Evolutionary conservation across 2,888 invertebrate genomes (phyloP), one percentile per base, ranked within the genome.

Genomic region (Epiblema foenella): DNA sequence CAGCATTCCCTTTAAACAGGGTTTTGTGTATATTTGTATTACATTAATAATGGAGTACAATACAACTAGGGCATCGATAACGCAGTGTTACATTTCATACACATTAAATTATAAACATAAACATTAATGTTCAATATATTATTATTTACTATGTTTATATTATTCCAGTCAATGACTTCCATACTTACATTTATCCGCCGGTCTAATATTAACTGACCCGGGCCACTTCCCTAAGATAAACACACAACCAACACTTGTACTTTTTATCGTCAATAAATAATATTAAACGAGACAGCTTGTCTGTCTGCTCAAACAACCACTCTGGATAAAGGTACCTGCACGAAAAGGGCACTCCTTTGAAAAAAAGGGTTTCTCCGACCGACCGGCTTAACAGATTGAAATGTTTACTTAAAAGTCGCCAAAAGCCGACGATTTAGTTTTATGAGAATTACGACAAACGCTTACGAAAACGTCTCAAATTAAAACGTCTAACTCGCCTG

Each of bases 201-300:
- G 64, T 65, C 86, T 87, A 89, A 87, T 85, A 84, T 87, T 88
- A 88, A 83, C 85, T 83, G 77, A 75, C 77, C 76, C 80, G 77
- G 85, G 85, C 86, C 85, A 82, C 75, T 73, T 77, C 75, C 73
- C 78, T 54, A 24, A 65, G 69, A 69, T 69, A 65, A 65, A 58
- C 57, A 62, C 52, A 54, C 65, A 65, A 65, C 58, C n/a, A 42
- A 4, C 46, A 54, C 46, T 65, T 65, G 46, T 65, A 29, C 17
- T 60, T 59, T 64, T 64, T 68, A 68, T 68, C 59, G 29, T 42
- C 39, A 65, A 59, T 69, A 69, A 65, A 69, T 69, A 20, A 69
- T 69, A 59, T 65, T 20, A 65, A 69, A 65, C 64, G 69, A 59
- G 58, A 65, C 58, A 18, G 57, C 29, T 52, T 42, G 57, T 69